phyloP scores from a whole-genome alignment of 2,888 invertebrate species.

The Ochlodes sylvanus region DNA sequence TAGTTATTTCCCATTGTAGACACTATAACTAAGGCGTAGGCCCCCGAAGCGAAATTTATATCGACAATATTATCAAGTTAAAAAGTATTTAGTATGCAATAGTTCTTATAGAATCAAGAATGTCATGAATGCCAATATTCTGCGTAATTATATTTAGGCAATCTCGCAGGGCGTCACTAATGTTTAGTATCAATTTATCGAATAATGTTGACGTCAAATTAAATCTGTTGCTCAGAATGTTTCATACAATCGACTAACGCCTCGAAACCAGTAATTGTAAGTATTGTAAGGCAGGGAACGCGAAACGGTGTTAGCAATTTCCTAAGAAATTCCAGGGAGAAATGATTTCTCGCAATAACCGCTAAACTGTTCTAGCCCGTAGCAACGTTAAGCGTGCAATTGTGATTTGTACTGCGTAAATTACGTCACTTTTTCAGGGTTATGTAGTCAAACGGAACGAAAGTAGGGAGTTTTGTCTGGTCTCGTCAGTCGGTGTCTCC shows the following conservation, averaged over 20 bases:
- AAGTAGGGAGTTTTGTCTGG: too few species aligned
- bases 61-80: too few species aligned
- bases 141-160: too few species aligned
- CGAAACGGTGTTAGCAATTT: slow-evolving; percentile 6
- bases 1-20: too few species aligned
- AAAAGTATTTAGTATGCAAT: too few species aligned
- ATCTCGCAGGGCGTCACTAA: too few species aligned
- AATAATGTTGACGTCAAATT: too few species aligned
- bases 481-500: too few species aligned
- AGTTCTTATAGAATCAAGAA: too few species aligned
- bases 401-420: background rate
- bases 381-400: background rate
- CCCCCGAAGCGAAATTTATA: too few species aligned
- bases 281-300: background rate
- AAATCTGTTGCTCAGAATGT: background rate
- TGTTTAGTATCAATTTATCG: too few species aligned
- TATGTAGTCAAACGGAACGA: background rate
- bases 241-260: background rate
- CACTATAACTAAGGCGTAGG: too few species aligned
- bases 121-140: background rate
- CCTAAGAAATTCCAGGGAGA: slow-evolving; percentile 9
- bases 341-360: slow-evolving; percentile 3
- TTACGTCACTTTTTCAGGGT: background rate
- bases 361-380: background rate
- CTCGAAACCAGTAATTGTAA: background rate